These are phyloP conservation scores for Machimus rusticus DNA, from an alignment of 2,888 invertebrate species.

Conservation along the genomic window DNA sequence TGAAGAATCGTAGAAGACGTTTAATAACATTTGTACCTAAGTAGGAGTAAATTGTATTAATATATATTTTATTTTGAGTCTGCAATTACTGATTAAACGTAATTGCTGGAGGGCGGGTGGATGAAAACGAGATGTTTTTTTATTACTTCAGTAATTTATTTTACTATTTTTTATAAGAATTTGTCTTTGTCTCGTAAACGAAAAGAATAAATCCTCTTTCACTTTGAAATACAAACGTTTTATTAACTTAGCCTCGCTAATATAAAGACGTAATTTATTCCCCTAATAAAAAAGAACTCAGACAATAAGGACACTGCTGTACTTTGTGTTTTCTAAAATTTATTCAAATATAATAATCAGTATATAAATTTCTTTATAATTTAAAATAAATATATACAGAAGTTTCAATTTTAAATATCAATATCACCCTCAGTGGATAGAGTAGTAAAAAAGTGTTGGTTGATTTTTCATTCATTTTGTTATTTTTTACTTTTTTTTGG, in stretches of 20 bases:
- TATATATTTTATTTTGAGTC: neutral
- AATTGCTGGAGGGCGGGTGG: neutral
- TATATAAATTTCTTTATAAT: slow-evolving; percentile 40
- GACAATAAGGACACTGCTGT: slow-evolving; percentile 43
- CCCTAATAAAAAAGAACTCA: slow-evolving; percentile 39
- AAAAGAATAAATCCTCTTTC: slow-evolving; percentile 38
- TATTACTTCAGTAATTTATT: slow-evolving; percentile 40
- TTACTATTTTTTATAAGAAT: slow-evolving; percentile 41
- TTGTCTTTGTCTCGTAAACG: slow-evolving; percentile 36
- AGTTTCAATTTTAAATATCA: slow-evolving; percentile 33
- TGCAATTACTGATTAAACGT: neutral
- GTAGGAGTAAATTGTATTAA: no score
- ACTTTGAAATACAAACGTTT: slow-evolving; percentile 37
- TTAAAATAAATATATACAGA: slow-evolving; percentile 40
- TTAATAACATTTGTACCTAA: neutral
- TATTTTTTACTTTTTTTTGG: neutral
- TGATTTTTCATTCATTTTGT: slow-evolving; percentile 12
- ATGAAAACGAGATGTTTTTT: neutral
- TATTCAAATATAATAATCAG: slow-evolving; percentile 39
- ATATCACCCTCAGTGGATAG: slow-evolving; percentile 41
- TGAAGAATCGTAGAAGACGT: no score
- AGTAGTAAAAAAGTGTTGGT: slow-evolving; percentile 38
- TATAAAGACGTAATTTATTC: slow-evolving; percentile 39
- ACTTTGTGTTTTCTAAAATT: slow-evolving; percentile 38
- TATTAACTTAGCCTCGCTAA: slow-evolving; percentile 34